Evolutionary conservation across 2,797 vertebrate genomes (phyloP).

Genomic region (Enteromius unitaeniatus): DNA sequence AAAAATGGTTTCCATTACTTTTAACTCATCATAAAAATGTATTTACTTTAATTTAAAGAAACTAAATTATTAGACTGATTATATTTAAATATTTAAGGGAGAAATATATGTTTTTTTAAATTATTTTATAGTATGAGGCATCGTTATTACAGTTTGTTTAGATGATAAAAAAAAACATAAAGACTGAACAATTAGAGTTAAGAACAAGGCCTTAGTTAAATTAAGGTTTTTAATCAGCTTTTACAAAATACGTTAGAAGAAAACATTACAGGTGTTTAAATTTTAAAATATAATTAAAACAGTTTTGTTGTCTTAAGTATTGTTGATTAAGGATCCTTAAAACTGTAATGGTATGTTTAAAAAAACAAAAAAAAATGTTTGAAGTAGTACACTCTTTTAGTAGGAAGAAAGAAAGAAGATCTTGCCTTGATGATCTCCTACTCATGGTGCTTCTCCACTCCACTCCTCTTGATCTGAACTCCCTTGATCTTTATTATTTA

Average conservation of each 20-base stretch:
- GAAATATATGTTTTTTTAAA: too few species aligned
- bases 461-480: neutral
- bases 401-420: neutral
- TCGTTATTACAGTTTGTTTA: neutral
- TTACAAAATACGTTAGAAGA: neutral
- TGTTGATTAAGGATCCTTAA: neutral
- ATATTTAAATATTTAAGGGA: too few species aligned
- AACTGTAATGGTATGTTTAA: neutral
- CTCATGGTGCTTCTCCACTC: neutral
- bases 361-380: neutral
- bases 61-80: too few species aligned
- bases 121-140: neutral
- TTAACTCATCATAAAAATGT: too few species aligned
- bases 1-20: neutral
- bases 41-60: too few species aligned
- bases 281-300: neutral
- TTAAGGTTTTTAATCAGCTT: neutral
- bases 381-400: conserved; percentile 3
- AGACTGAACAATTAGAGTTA: too few species aligned
- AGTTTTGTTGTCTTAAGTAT: neutral
- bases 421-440: neutral
- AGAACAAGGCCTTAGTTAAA: neutral
- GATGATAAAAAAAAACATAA: too few species aligned
- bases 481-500: neutral
- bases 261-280: neutral